A percentile compares a stretch with the other conserved stretches of the same genome.
phyloP scores from a whole-genome alignment of 2,888 invertebrate genomes.

The Saturnia pavonia region DNA sequence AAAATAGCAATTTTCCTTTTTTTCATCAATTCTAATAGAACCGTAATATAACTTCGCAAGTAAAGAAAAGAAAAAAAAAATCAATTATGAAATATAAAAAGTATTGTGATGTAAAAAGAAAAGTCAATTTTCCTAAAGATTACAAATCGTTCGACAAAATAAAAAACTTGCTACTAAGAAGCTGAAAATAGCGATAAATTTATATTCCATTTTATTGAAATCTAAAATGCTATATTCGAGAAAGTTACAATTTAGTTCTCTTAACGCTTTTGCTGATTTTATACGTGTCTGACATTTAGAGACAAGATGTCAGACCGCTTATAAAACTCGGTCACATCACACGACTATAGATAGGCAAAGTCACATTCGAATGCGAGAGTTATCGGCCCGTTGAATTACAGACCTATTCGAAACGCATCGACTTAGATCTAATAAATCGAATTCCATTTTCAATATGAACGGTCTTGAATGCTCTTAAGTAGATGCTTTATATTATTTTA shows the following conservation, averaged over 20 bases:
- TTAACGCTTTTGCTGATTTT: conserved; percentile 8
- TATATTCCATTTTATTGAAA: background rate
- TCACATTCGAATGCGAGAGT: conserved; percentile 21
- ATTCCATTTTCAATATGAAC: conserved; percentile 21
- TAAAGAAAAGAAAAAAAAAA: background rate
- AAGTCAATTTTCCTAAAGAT: background rate
- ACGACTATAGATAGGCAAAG: conserved; percentile 18
- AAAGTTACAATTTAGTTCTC: background rate
- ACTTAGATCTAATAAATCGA: conserved; percentile 21
- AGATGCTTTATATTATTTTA: conserved; percentile 10
- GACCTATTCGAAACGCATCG: conserved; percentile 21
- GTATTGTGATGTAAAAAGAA: background rate
- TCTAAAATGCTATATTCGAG: background rate
- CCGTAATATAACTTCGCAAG: background rate
- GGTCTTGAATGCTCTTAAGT: conserved; percentile 16
- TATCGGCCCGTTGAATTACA: conserved; percentile 20
- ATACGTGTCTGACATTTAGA: conserved; percentile 17
- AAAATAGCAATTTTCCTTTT: no score
- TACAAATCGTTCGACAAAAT: background rate
- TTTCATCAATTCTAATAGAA: background rate
- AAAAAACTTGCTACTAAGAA: background rate
- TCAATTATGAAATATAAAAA: background rate
- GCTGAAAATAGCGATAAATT: background rate
- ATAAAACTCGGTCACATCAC: conserved; percentile 7
- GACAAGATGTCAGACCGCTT: background rate